Base-by-base conservation (phyloP, 92 coral and sea anemone genomes). In the Blastomussa wellsi region DNA sequence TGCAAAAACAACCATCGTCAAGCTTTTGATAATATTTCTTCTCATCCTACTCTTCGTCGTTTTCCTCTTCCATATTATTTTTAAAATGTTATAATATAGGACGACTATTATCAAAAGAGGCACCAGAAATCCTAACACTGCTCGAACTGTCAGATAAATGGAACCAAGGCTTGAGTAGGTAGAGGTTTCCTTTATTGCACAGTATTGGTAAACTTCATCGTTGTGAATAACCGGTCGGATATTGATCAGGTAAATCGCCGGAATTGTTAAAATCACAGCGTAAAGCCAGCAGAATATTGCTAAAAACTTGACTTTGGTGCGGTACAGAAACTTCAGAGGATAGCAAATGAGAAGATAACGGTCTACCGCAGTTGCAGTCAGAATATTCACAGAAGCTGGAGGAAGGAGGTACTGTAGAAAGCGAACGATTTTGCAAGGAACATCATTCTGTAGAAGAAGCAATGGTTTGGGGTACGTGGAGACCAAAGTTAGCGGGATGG, bases 331-430 rank as follows among this genome's bases (percentile, higher is more conserved):
- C 59, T 49, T 82, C 0, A 93, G 69, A 5, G 96, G 96, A 17
- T 88, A 71, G 17, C 96, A 93, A 51, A 93, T 93, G 49, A 87
- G 92, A 67, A 91, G 86, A 74, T 88, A 93, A 20, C 96, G 89
- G 47, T 93, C 96, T 0, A 83, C 86, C 33, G 87, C 84, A 0
- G 96, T 93, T 20, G 94, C 96, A 5, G 96, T 90, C 4, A 93
- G 85, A 38, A 91, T 91, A 7, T 89, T 92, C 2, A 93, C 94
- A 3, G 96, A 93, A 8, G 96, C 96, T 10, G 94, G 96, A 14
- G 94, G 96, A 5, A 93, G 78, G 51, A 83, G 78, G 57, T 93
- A 93, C 86, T 93, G 96, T 0, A 89, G 26, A 77, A 93, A 93
- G 47, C 96, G 90, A 14, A 93, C 68, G 0, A 86, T 20, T 77